Conservation (phyloP, 2,113 vertebrate genomes). For the Sisor rabdophorus region DNA sequence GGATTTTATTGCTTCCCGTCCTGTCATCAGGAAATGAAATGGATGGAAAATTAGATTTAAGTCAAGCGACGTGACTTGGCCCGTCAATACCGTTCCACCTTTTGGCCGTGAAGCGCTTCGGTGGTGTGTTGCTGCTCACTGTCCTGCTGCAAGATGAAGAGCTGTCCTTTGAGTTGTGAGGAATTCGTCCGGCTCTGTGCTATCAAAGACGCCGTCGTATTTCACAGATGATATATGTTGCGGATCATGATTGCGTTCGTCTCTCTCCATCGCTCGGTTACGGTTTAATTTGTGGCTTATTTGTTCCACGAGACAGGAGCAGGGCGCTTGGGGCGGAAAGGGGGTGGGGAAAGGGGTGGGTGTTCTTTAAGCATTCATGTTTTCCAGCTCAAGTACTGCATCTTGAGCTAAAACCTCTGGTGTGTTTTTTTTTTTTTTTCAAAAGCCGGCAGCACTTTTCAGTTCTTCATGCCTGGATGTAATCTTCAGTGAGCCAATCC, state of each 20-base stretch:
- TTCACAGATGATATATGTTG: constrained; percentile 4
- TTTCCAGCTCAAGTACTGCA: background rate
- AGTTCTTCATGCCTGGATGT: background rate
- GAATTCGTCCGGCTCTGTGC: background rate
- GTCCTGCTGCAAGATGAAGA: background rate
- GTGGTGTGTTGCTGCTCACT: background rate
- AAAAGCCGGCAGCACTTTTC: background rate
- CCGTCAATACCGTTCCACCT: background rate
- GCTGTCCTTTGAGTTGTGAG: background rate
- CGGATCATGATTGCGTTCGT: background rate
- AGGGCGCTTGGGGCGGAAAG: background rate
- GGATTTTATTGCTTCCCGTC: background rate
- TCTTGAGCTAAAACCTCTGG: background rate
- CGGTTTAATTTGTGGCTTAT: background rate
- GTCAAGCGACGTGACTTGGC: background rate
- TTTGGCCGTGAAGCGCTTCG: constrained; percentile 6
- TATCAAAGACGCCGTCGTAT: background rate
- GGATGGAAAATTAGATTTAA: background rate
- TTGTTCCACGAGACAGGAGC: background rate
- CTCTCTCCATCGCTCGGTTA: background rate
- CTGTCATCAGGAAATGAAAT: constrained; percentile 1
- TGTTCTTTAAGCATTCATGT: background rate
- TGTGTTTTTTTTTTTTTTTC: background rate
- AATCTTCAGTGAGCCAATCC: background rate
- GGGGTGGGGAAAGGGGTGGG: no score